A percentile compares a stretch with the other conserved stretches of the same genome.
These are phyloP conservation scores for Leuciscus idus DNA, from an alignment of 2,113 vertebrate genomes.

Conservation along the genomic window DNA sequence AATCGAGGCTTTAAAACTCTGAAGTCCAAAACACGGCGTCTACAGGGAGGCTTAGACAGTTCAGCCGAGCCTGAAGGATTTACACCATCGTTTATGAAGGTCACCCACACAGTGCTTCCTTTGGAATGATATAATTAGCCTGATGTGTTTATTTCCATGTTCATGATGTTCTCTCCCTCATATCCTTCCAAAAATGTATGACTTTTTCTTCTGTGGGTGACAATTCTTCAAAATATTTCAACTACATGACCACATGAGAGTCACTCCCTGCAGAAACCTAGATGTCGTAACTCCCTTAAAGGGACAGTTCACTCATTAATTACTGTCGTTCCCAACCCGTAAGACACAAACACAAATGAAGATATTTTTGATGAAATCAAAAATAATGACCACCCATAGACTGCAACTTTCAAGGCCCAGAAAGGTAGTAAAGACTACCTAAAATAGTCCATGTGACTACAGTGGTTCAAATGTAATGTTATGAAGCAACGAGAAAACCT, in stretches of 20 bases:
- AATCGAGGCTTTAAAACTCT: slow-evolving; percentile 92
- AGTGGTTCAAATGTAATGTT: too few relatives aligned
- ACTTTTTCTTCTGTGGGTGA: background rate
- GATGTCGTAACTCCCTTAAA: too few relatives aligned
- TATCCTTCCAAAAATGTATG: background rate
- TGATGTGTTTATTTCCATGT: background rate
- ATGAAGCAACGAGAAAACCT: too few relatives aligned
- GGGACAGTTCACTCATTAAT: too few relatives aligned
- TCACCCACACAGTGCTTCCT: slow-evolving; percentile 51
- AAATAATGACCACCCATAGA: too few relatives aligned
- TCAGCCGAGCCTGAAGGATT: slow-evolving; percentile 79
- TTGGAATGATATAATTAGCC: background rate
- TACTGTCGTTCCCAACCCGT: too few relatives aligned
- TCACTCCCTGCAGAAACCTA: background rate
- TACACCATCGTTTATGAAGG: slow-evolving; percentile 92
- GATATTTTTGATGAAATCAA: too few relatives aligned
- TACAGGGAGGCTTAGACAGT: slow-evolving; percentile 83
- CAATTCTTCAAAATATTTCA: background rate
- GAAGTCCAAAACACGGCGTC: slow-evolving; percentile 84
- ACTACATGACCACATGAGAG: background rate
- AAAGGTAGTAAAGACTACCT: too few relatives aligned
- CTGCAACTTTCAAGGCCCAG: too few relatives aligned
- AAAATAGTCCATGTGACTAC: too few relatives aligned
- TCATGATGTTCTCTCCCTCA: background rate
- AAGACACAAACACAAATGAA: too few relatives aligned